Evolutionary conservation across 2,888 invertebrate species (phyloP), one percentile per base, ranked within the genome.

Genomic region (Nipponacmea schrenckii): DNA sequence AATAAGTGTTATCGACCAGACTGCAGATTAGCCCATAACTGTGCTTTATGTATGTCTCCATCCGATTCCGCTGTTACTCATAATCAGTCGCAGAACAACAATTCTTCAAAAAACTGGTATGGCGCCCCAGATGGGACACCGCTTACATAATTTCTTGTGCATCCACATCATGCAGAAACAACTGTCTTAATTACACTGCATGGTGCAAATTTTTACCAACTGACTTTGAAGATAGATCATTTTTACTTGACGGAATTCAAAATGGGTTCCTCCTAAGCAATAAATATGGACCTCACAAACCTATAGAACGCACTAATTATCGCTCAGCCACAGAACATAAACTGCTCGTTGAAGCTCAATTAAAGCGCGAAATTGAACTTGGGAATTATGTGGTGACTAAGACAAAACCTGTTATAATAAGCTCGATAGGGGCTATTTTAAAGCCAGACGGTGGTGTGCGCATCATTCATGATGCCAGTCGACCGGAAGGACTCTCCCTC

Each of bases 391-490:
- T 48, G 15, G n/a, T 7, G n/a, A 17, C 15, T 48, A 14, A 48
- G 14, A 48, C 15, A n/a, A 14, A 14, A 17, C 15, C 14, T 31
- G 27, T 12, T 20, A 64, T 64, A 31, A 39, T 39, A n/a, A 44
- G 39, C 12, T 26, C 64, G 10, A 26, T 64, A 31, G 64, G 64
- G 1, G 64, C 64, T n/a, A 64, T 44, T 24, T 31, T 31, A 20
- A 64, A 64, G 44, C 20, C 31, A 14, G 31, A 64, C 14, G 44
- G 44, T 10, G 24, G 27, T 10, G 64, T 31, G 15, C 24, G 64
- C n/a, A 10, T 64, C 7, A 64, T 64, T 12, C 39, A 64, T 31
- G 64, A 64, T 44, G 64, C 64, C 10, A 64, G 64, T 64, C 64
- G 31, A 31, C 64, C 64, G 17, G 64, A 31, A 14, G 20, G 17